phyloP scores from a whole-genome alignment of 2,888 invertebrate species.

The Cepaea hortensis region DNA sequence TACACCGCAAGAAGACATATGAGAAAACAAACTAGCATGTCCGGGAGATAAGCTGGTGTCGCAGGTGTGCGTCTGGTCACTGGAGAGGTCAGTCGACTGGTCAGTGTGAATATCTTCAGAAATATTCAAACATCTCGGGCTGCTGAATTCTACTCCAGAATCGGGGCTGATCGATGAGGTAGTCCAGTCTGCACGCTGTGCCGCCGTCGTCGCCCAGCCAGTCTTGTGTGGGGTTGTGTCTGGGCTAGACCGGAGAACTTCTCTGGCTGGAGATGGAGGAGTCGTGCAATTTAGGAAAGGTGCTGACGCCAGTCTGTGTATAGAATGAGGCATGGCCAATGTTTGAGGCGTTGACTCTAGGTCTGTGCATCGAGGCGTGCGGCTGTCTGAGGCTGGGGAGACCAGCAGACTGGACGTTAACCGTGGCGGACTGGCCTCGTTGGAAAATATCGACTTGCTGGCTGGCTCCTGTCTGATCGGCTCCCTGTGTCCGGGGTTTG shows the following conservation, averaged over 20 bases:
- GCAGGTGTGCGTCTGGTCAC: not conserved
- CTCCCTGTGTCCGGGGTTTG: not conserved
- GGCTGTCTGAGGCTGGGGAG: not conserved
- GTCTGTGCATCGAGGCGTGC: not conserved
- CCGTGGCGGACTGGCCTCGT: not conserved
- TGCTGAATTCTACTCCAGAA: conserved; percentile 31
- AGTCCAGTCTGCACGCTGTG: no score
- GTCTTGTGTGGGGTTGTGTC: not conserved
- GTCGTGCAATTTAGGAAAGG: not conserved
- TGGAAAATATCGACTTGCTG: not conserved
- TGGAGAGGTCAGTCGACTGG: not conserved
- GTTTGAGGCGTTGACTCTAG: no score
- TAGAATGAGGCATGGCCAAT: not conserved
- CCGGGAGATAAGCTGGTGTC: not conserved
- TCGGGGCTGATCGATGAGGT: conserved; percentile 25
- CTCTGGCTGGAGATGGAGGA: not conserved
- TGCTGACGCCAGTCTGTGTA: not conserved
- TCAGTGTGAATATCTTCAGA: not conserved
- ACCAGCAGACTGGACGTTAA: not conserved
- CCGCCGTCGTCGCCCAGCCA: not conserved
- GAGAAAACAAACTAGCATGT: no score
- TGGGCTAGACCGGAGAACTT: no score
- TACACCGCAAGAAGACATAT: not conserved
- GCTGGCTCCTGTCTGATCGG: not conserved
- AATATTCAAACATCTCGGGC: conserved; percentile 6